Base-by-base conservation (phyloP, 2,888 invertebrate genomes). In the Phanerotoma sp. region DNA sequence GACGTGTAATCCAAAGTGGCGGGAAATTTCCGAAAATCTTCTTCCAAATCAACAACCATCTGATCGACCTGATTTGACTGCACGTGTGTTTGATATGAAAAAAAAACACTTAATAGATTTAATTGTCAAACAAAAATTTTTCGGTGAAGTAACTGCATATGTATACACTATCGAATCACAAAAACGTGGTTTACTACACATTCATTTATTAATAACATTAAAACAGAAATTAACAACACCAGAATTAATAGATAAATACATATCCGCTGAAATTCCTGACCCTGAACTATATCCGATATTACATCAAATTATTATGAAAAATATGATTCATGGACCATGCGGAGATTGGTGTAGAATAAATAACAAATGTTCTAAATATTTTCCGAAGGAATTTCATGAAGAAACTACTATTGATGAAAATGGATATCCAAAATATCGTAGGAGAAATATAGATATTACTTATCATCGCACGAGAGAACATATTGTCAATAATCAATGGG, bases 311-410 rank as follows among this genome's bases (percentile, higher is more conserved):
- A 66, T 79, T 4, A 65, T 47, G 20, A 62, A 62, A 49, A 61
- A 67, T 51, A 74, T 77, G 72, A 66, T 74, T 51, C 71, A 78
- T 64, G 71, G 74, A 47, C 69, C 73, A 51, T 74, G 72, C 60
- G 70, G 70, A 5, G 49, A 57, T 46, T 65, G 65, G 62, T 64
- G 60, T 45, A 40, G 47, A 28, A 45, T 64, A 15, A 40, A 62
- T 44, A 62, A 60, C n/a, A 64, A 66, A 58, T 69, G 68, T 37
- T 56, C 62, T 3, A 71, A 72, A 58, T 51, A 62, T 35, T 71
- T 61, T 54, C 69, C 70, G 5, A 70, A 71, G 62, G 5, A 48
- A 47, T 68, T 66, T 50, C 38, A 42, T 9, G 49, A 60, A 16
- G 56, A 62, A 47, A 67, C 64, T 32, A 60, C 47, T n/a, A 56